Conservation (phyloP, 1,140 invertebrate genomes). For the Latrodectus geometricus region DNA sequence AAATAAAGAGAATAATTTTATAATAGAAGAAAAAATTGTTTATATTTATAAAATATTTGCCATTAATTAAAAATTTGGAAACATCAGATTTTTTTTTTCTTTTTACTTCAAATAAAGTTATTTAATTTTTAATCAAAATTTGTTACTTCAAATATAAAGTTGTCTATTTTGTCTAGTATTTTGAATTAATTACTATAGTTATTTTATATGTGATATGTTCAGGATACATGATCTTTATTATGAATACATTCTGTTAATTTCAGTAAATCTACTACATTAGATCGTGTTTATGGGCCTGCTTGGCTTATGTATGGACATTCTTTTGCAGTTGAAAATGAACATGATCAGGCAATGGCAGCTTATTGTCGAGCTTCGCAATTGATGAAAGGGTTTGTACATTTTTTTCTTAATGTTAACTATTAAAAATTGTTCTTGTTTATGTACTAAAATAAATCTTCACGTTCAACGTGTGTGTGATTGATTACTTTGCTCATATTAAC, state of each 20-base stretch:
- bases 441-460: no score
- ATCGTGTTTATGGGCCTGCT: conserved; percentile 91
- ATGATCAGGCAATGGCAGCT: conserved; percentile 98
- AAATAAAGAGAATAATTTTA: no score
- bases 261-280: conserved; percentile 88
- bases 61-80: no score
- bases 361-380: conserved; percentile 92
- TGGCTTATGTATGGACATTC: conserved; percentile 98
- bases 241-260: not conserved
- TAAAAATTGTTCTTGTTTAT: no score
- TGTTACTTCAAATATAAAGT: not conserved
- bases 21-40: no score
- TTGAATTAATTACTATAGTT: not conserved
- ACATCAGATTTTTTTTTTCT: no score
- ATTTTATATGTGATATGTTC: not conserved
- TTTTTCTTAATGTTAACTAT: not conserved
- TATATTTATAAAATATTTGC: no score
- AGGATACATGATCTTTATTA: not conserved
- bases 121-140: no score
- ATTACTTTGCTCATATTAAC: no score
- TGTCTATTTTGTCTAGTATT: not conserved
- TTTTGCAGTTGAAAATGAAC: conserved; percentile 95
- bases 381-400: conserved; percentile 76
- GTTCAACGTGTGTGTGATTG: no score
- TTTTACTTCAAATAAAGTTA: no score